phyloP scores from a whole-genome alignment of 2,797 vertebrate genomes.

The Chrysocyon brachyurus region DNA sequence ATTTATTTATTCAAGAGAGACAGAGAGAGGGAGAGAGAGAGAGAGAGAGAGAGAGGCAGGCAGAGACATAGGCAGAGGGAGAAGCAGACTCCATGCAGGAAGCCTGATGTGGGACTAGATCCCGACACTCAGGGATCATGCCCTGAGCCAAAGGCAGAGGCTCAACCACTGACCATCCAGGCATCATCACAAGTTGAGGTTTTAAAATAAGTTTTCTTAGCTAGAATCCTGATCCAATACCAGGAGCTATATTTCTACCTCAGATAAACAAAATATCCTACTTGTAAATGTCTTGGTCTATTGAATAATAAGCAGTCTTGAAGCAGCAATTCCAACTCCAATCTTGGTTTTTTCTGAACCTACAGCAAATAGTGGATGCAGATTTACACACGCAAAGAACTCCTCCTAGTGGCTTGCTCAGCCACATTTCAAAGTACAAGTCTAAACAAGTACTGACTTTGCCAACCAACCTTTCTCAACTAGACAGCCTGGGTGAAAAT shows the following conservation, averaged over 20 bases:
- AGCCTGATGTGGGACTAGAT: too few species aligned
- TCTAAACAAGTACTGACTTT: background rate
- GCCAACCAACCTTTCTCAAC: background rate
- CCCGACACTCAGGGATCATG: too few species aligned
- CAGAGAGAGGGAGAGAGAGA: too few species aligned
- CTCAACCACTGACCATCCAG: too few species aligned
- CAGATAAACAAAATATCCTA: conserved; percentile 31
- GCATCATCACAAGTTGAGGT: background rate
- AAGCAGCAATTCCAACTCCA: background rate
- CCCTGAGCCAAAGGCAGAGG: too few species aligned
- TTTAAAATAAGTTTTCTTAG: conserved; percentile 53
- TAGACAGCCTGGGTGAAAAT: background rate
- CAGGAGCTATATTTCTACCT: background rate
- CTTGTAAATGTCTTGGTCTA: background rate
- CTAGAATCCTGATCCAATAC: background rate
- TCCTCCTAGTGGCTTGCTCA: background rate
- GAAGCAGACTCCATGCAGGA: too few species aligned
- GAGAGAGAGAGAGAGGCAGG: too few species aligned
- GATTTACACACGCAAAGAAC: background rate
- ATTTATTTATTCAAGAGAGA: too few species aligned
- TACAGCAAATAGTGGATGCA: background rate
- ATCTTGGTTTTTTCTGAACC: background rate
- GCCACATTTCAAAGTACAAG: background rate
- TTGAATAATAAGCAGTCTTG: conserved; percentile 34
- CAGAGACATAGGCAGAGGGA: too few species aligned